Base-by-base conservation (phyloP, 2,113 vertebrate genomes). In the Psilopsiagon aymara region DNA sequence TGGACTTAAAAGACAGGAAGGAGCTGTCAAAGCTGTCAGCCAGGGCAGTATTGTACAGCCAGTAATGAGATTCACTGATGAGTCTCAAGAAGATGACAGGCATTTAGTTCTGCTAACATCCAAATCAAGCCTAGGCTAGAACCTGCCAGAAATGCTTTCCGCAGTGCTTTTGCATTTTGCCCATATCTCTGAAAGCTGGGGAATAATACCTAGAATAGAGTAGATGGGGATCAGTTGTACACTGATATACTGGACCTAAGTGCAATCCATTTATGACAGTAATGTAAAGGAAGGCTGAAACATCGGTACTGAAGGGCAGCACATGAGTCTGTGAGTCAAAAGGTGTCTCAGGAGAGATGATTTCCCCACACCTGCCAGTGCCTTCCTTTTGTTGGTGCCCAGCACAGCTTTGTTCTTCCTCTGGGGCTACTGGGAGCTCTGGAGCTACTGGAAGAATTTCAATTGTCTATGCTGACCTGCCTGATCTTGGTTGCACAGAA, bases 301-400 rank as follows among this genome's bases (percentile, higher is more conserved):
- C 46, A 27, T 15, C 5, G 75, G n/a, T n/a, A 41, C 37, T 6
- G 87, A 57, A 17, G 12, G 62, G 68, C 63, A 79, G 44, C 20
- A 17, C 6, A 8, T 4, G 6, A 75, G 21, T 2, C 44, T 53
- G 9, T 2, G 49, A 23, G 27, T 11, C 15, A 5, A 4, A 37
- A n/a, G 43, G 37, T 57, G 8, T 29, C 78, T 83, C 90, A 86
- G 79, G 76, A 93, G 59, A 63, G 7, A 35, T 3, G 24, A 9
- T 24, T 97, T 78, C 33, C 75, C 78, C 25, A 19, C 62, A 14
- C 19, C 2, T 2, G 59, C 81, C 70, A 39, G 53, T 67, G 81
- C 85, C 96, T 97, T 95, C 95, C 88, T 93, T 85, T 94, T 96
- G 9, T 76, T 31, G 39, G 95, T 82, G 66, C 80, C 0, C 18